Base-by-base conservation (phyloP, 2,888 invertebrate species). In the Cistogaster globosa region DNA sequence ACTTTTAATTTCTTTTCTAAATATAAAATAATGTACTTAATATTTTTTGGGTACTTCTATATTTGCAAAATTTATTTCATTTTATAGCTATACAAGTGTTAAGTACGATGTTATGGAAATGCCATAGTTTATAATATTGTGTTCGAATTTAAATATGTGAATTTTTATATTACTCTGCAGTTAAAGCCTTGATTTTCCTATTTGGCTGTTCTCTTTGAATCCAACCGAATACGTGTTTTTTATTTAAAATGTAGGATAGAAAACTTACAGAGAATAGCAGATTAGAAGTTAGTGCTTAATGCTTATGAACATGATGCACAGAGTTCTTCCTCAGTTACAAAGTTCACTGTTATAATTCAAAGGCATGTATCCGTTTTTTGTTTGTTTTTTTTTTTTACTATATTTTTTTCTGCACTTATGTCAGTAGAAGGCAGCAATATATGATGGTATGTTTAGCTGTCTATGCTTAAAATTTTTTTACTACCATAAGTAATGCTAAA, bases 341-440 rank as follows among this genome's bases (percentile, higher is more conserved):
- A 82, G 82, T 85, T 82, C 82, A 79, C 38, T 65, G 78, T 82
- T 69, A 75, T 82, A 82, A 71, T 57, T 85, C 82, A 85, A n/a
- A 78, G 82, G 65, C 68, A 78, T 69, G 81, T 81, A 74, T 74
- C 65, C 74, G 48, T 69, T 38, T n/a, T 26, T 38, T 78, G n/a
- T 55, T n/a, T n/a, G n/a, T 26, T 26, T 78, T 55, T 82, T 38
- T 26, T 58, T n/a, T 12, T 45, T 38, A 38, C 16, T 55, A 48
- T 45, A 11, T 32, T 72, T n/a, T 48, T 53, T 38, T 26, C 51
- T 45, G 71, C 63, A 22, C n/a, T 48, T 58, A 53, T 65, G 65
- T 72, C 68, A 12, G 68, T 68, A 69, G 22, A 42, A 55, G 57
- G 14, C 55, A 51, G 45, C 45, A 48, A 42, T 74, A 53, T 58